Evolutionary conservation across 2,113 vertebrate genomes (phyloP).

Genomic region (Bubo bubo): DNA sequence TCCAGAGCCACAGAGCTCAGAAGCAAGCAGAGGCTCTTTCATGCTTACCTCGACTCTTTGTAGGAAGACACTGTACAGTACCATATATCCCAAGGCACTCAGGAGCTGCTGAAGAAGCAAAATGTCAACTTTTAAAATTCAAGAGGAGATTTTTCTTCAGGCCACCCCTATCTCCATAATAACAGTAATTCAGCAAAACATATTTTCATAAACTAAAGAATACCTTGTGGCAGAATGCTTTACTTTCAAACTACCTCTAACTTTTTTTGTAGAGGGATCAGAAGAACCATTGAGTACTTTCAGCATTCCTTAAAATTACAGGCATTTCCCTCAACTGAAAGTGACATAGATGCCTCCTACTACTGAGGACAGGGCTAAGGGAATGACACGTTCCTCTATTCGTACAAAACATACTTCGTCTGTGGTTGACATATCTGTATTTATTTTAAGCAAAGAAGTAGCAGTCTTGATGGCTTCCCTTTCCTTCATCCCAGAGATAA

Average conservation of each 20-base stretch:
- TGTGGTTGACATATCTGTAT: background rate
- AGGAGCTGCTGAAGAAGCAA: background rate
- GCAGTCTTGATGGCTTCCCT: background rate
- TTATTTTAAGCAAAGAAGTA: slow-evolving; percentile 13
- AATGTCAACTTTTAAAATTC: background rate
- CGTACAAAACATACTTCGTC: background rate
- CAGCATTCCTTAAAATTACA: slow-evolving; percentile 6
- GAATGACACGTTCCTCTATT: background rate
- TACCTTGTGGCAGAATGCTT: background rate
- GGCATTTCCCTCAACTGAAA: background rate
- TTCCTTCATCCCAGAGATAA: background rate
- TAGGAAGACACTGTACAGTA: background rate
- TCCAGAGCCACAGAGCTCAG: background rate
- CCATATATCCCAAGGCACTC: background rate
- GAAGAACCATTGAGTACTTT: background rate
- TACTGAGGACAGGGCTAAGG: background rate
- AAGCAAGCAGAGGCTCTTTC: background rate
- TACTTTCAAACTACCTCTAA: background rate
- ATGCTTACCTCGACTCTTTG: background rate
- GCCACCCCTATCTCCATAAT: background rate
- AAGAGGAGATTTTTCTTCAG: background rate
- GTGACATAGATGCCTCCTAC: background rate
- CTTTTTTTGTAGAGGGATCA: background rate
- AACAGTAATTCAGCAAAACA: slow-evolving; percentile 14
- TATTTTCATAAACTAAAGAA: slow-evolving; percentile 1